A percentile compares a stretch with the other conserved stretches of the same genome.
Conservation (phyloP, 2,113 vertebrate genomes). For the Tragelaphus strepsiceros region DNA sequence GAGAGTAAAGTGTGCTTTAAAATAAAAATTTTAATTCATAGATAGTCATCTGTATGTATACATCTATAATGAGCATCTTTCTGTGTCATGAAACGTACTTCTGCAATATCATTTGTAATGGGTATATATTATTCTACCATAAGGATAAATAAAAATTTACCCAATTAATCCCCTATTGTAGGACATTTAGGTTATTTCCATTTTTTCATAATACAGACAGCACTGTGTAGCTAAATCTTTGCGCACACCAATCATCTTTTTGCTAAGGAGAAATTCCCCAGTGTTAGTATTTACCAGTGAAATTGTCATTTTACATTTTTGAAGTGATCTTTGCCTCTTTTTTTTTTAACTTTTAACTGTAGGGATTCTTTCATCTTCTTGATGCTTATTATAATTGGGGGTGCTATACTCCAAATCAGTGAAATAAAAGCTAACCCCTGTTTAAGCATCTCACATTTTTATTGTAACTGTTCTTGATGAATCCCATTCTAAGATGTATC, state of each 20-base stretch:
- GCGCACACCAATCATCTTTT: background rate
- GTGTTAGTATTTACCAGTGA: conserved; percentile 34
- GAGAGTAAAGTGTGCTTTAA: background rate
- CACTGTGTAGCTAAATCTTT: conserved; percentile 32
- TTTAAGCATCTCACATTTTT: background rate
- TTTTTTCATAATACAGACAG: conserved; percentile 37
- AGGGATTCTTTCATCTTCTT: conserved; percentile 2
- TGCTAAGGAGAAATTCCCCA: conserved; percentile 29
- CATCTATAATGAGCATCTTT: background rate
- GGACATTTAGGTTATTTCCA: conserved; percentile 69
- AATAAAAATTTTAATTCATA: conserved; percentile 14
- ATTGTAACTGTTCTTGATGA: background rate
- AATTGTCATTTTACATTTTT: conserved; percentile 37
- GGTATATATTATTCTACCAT: background rate
- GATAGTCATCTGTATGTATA: background rate
- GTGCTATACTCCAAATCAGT: background rate
- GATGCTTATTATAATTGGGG: background rate
- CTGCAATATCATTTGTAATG: background rate
- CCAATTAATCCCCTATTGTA: conserved; percentile 34
- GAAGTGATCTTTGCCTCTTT: background rate
- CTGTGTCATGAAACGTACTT: background rate
- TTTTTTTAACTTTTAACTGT: background rate
- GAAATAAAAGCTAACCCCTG: background rate
- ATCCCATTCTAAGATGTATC: background rate
- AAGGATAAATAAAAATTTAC: conserved; percentile 57